These are phyloP conservation scores for Stichodactyla mertensii DNA, from an alignment of 64 coral and sea anemone genomes.

Conservation along the genomic window DNA sequence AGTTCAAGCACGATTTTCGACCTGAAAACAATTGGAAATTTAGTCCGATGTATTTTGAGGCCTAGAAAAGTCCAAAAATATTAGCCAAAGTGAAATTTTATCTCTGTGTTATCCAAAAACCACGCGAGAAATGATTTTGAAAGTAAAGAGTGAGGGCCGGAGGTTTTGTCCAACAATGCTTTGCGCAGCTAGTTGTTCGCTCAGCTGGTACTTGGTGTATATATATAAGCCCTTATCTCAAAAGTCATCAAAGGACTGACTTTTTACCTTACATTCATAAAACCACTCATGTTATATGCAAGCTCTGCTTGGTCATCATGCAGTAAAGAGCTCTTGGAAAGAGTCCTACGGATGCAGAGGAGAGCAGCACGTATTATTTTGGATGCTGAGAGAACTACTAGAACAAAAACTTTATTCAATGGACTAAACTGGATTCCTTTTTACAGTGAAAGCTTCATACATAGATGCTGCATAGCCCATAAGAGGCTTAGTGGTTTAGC, in stretches of 20 bases:
- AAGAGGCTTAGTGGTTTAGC: not conserved
- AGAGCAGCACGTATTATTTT: constrained; percentile 26
- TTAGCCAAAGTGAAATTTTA: too few species aligned
- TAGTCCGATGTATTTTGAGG: too few species aligned
- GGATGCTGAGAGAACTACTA: not conserved
- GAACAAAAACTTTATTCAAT: not conserved
- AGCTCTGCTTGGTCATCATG: constrained; percentile 16
- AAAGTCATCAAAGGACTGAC: constrained; percentile 11
- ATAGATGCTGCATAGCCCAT: not conserved
- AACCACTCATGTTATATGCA: constrained; percentile 34
- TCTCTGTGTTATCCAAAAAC: too few species aligned
- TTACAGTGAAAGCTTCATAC: too few species aligned
- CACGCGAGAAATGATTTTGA: too few species aligned
- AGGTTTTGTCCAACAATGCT: too few species aligned
- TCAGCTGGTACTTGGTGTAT: not conserved
- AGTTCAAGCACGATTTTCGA: too few species aligned
- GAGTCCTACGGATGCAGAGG: constrained; percentile 23
- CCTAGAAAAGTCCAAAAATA: too few species aligned
- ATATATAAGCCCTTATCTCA: constrained; percentile 2
- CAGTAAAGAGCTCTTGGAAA: constrained; percentile 6
- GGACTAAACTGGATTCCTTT: too few species aligned
- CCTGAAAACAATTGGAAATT: too few species aligned
- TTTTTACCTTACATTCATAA: constrained; percentile 28
- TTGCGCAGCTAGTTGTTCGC: too few species aligned
- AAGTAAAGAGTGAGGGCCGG: too few species aligned